Evolutionary conservation across 1,140 invertebrate genomes (phyloP), one percentile per base, ranked within the genome.

Genomic region (Drosophila eugracilis): DNA sequence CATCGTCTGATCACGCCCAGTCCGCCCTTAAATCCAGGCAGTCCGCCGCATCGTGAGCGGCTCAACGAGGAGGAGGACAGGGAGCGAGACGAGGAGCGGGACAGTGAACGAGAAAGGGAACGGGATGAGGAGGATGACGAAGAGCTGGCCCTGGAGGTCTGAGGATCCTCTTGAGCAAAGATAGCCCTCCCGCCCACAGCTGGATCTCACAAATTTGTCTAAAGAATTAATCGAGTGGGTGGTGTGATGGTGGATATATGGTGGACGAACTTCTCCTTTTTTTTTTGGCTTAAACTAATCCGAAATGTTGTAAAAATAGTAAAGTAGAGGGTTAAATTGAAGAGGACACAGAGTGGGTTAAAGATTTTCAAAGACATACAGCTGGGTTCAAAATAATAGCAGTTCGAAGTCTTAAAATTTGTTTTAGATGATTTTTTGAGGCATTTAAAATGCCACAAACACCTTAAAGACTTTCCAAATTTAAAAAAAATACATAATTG

Each of bases 1-100:
- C 73, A 77, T 54, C 72, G 81, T 0, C n/a, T 85, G 53, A 41
- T 77, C 37, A 78, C 90, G 21, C 88, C 90, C 9, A 91, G 91
- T 70, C 91, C 90, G 41, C 88, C 77, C 14, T 65, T 91, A 0
- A 91, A 91, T 89, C 89, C 90, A 7, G 91, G 90, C 19, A 91
- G 88, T 75, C 89, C 91, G 41, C 90, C 88, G 6, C 58, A 76
- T n/a, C 60, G 81, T 1, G 63, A 57, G 28, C 49, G 30, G 14
- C 32, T 53, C 5, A 55, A 19, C 4, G 76, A 76, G 42, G 63
- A 48, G 34, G 32, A 78, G 37, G n/a, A 32, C 30, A 32, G 39
- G 28, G 37, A 21, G 59, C 34, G 30, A 36, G 57, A 63, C 1
- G 28, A 19, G 26, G 28, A 39, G 39, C 42, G 58, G 32, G 30